Base-by-base conservation (phyloP, 2,797 vertebrate species). In the Anabacerthia variegaticeps region DNA sequence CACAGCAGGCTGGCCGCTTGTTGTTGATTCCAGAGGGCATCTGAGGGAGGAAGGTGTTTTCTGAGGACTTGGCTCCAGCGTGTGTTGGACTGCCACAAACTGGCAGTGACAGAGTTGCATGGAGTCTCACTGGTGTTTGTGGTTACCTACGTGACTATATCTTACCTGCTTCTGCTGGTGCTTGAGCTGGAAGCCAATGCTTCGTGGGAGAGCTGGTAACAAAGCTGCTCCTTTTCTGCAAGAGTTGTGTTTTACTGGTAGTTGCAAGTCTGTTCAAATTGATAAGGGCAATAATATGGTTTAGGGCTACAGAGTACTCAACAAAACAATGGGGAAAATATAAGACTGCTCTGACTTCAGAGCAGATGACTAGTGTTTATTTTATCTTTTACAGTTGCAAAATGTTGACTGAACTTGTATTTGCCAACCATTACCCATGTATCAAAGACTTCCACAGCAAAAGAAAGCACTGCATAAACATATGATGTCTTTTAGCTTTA, bases 401-500 rank as follows among this genome's bases (percentile, higher is more conserved):
- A 90, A 92, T 46, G 63, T 67, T 76, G 91, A 72, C 78, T 58
- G 66, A 88, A 46, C 59, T 65, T 88, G 58, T 65, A 11, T 88
- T 96, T 93, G 79, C 82, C 58, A 58, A 1, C 75, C 37, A 5
- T 7, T 34, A 52, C 63, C 44, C 12, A 3, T 5, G 1, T 72
- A 80, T 83, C 76, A 66, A 73, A 66, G 73, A 24, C 46, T 83
- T 86, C 34, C 27, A 20, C 44, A 52, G 62, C 22, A 1, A 58
- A 58, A 84, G 72, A 88, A 88, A 80, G 79, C 82, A 78, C 39
- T 66, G 69, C 55, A 30, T 90, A 92, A 92, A 41, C 10, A 6
- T 89, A 79, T 73, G 67, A 77, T 78, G 58, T 90, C 73, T 95
- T 81, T 72, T 86, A 81, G 93, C 54, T 88, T 88, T 96, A 88